Evolutionary conservation across 2,113 vertebrate genomes (phyloP).

Genomic region (Hyaena hyaena): DNA sequence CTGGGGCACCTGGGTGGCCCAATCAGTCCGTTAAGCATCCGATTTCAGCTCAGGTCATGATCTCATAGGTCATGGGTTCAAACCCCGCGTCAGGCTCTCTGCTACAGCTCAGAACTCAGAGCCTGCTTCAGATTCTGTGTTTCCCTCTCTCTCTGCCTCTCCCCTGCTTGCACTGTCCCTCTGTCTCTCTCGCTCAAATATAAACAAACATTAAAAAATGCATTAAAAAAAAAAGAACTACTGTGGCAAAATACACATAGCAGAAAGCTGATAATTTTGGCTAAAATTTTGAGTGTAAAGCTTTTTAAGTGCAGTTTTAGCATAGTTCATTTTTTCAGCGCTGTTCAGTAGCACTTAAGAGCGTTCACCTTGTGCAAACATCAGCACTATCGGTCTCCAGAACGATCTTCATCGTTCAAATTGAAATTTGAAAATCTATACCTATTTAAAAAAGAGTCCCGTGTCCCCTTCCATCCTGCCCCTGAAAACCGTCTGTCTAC

Average conservation of each 20-base stretch:
- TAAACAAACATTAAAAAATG: too few species aligned
- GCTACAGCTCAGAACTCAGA: too few species aligned
- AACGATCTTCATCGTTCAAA: not conserved
- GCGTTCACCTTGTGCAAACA: not conserved
- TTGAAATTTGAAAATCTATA: not conserved
- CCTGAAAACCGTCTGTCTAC: not conserved
- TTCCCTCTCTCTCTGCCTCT: too few species aligned
- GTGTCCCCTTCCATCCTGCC: not conserved
- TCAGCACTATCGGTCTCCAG: not conserved
- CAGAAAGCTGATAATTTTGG: not conserved
- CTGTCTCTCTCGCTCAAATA: too few species aligned
- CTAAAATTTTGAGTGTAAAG: not conserved
- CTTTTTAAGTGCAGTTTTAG: not conserved
- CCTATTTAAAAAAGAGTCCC: not conserved
- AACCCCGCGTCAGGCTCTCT: too few species aligned
- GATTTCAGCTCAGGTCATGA: too few species aligned
- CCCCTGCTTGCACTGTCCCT: too few species aligned
- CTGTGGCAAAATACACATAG: not conserved
- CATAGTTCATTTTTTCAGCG: not conserved
- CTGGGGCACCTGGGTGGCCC: not conserved
- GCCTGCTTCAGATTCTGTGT: too few species aligned
- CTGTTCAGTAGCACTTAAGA: not conserved
- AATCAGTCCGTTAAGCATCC: accelerated
- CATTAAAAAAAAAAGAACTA: not conserved
- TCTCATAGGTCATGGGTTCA: accelerated